Evolutionary conservation across 2,113 vertebrate species (phyloP).

Genomic region (Jacana jacana): DNA sequence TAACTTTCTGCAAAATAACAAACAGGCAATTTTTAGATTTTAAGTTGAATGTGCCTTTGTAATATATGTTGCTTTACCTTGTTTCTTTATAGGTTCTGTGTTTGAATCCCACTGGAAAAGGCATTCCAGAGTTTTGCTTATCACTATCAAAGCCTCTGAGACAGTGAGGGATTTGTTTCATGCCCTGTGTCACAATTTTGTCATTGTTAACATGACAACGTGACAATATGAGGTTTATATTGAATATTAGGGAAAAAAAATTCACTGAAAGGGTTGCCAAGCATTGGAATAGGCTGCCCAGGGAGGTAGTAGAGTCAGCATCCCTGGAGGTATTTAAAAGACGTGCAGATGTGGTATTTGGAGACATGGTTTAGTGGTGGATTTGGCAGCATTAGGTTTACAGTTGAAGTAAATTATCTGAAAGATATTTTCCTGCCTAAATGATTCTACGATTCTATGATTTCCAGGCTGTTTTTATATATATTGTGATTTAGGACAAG

Average conservation of each 20-base stretch:
- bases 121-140: not conserved
- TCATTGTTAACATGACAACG: not conserved
- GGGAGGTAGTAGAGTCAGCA: not conserved
- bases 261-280: not conserved
- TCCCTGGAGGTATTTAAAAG: not conserved
- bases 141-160: not conserved
- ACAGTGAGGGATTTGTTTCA: not conserved
- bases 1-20: not conserved
- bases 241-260: not conserved
- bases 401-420: fast-evolving
- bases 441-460: not conserved
- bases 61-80: not conserved
- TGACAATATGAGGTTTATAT: not conserved
- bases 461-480: not conserved
- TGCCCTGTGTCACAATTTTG: not conserved
- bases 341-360: fast-evolving
- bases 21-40: not conserved
- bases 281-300: not conserved
- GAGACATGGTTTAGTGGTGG: not conserved
- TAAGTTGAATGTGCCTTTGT: not conserved
- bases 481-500: not conserved
- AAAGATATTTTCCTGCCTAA: not conserved
- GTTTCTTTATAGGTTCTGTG: not conserved
- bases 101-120: not conserved
- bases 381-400: not conserved